Conservation (phyloP, 2,888 invertebrate genomes). For the Drosophila neonasuta region DNA sequence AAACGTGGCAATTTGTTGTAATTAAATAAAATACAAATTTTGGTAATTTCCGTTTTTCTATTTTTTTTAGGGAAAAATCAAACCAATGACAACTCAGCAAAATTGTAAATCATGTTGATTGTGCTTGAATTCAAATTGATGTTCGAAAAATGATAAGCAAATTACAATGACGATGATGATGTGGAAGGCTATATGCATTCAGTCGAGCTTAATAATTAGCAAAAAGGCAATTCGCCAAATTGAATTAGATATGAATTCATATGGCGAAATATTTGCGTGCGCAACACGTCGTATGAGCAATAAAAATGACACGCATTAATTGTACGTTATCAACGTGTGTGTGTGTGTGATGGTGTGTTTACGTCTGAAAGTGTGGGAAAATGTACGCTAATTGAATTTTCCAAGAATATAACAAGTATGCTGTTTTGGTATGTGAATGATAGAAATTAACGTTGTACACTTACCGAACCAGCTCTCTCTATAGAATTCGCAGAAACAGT, state of each 20-base stretch:
- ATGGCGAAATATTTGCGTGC: slow-evolving; percentile 53
- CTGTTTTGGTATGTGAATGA: slow-evolving; percentile 15
- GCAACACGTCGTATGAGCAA: slow-evolving; percentile 65
- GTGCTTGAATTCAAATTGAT: slow-evolving; percentile 38
- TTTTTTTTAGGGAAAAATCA: not conserved
- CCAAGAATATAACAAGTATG: slow-evolving; percentile 34
- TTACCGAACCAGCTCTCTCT: not conserved
- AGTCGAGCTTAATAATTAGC: slow-evolving; percentile 48
- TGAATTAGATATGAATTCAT: slow-evolving; percentile 42
- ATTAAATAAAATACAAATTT: slow-evolving; percentile 26
- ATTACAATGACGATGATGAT: slow-evolving; percentile 17
- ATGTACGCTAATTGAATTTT: slow-evolving; percentile 58
- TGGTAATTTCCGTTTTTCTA: not conserved
- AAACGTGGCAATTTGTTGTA: slow-evolving; percentile 19
- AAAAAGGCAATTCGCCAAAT: slow-evolving; percentile 60
- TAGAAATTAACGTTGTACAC: slow-evolving; percentile 13
- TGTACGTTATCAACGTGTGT: slow-evolving; percentile 36
- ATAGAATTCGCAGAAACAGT: not conserved
- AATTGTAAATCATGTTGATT: slow-evolving; percentile 33
- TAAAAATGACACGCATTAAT: slow-evolving; percentile 62
- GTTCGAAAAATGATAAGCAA: slow-evolving; percentile 27
- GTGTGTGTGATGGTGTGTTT: not conserved
- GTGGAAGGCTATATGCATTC: slow-evolving; percentile 9
- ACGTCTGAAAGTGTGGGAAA: slow-evolving; percentile 1
- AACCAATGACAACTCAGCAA: slow-evolving; percentile 26